Conservation (phyloP, 2,888 invertebrate species). For the Horisme vitalbata region DNA sequence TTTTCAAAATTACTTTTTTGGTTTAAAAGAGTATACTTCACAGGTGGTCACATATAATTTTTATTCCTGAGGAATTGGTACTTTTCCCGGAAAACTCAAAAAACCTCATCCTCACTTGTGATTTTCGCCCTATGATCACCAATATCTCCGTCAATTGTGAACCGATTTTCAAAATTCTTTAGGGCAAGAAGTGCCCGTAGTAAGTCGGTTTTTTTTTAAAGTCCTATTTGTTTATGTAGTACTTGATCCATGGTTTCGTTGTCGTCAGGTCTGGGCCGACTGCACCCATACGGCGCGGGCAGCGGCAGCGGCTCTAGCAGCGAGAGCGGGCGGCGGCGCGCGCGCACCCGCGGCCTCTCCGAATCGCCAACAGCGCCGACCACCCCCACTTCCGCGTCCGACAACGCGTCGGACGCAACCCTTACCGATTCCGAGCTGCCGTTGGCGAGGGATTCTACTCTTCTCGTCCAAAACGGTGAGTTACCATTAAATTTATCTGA, state of each 20-base stretch:
- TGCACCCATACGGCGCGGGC: conserved; percentile 92
- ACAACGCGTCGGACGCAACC: conserved; percentile 93
- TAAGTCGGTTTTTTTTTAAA: too few relatives aligned
- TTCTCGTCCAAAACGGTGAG: conserved; percentile 93
- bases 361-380: conserved; percentile 87
- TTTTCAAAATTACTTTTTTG: too few relatives aligned
- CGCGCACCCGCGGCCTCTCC: conserved; percentile 85
- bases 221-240: too few relatives aligned
- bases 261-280: conserved; percentile 87
- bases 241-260: conserved; percentile 17
- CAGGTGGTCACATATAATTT: too few relatives aligned
- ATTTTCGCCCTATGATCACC: too few relatives aligned
- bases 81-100: too few relatives aligned
- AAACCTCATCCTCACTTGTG: too few relatives aligned
- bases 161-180: too few relatives aligned
- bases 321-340: conserved; percentile 84
- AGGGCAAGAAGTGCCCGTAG: too few relatives aligned
- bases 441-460: conserved; percentile 90
- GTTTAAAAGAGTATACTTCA: too few relatives aligned
- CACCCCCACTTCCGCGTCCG: conserved; percentile 86
- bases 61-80: too few relatives aligned
- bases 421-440: conserved; percentile 93
- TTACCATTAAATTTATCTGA: background rate
- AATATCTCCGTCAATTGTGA: too few relatives aligned
- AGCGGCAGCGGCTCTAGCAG: conserved; percentile 87